Percentiles rank a stretch among this genome's conserved stretches.
phyloP scores from a whole-genome alignment of 2,113 vertebrate species.

The Triplophysa dalaica region DNA sequence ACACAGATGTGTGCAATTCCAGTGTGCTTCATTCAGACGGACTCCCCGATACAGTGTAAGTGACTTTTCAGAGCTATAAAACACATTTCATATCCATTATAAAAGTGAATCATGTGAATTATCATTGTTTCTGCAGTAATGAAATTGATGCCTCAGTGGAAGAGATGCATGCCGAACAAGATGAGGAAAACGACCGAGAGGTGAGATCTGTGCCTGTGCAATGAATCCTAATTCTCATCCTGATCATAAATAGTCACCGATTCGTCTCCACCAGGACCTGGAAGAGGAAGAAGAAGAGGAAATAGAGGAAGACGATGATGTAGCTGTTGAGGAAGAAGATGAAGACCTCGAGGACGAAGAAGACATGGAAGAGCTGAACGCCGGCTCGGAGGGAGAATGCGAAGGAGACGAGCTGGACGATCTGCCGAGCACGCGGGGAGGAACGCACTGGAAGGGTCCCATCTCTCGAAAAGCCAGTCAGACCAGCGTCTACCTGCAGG shows the following conservation, averaged over 20 bases:
- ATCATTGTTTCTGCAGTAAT: constrained; percentile 54
- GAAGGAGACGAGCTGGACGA: constrained; percentile 91
- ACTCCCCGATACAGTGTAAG: constrained; percentile 83
- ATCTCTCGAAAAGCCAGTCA: constrained; percentile 94
- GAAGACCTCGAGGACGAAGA: constrained; percentile 63
- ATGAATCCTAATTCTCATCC: background rate
- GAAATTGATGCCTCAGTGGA: constrained; percentile 66
- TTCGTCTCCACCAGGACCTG: constrained; percentile 2
- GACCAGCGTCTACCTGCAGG: constrained; percentile 96
- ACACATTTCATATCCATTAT: background rate
- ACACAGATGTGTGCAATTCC: constrained; percentile 82
- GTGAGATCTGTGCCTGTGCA: constrained; percentile 50
- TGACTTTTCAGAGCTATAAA: background rate
- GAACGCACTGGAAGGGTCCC: constrained; percentile 82
- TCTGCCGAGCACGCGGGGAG: constrained; percentile 78
- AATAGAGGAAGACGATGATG: constrained; percentile 50
- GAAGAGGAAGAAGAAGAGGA: constrained; percentile 62
- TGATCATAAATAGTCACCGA: background rate
- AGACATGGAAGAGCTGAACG: constrained; percentile 64
- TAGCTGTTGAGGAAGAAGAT: constrained; percentile 58
- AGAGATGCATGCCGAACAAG: constrained; percentile 64
- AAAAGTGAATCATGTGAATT: background rate
- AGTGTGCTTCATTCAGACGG: constrained; percentile 73
- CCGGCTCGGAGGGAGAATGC: constrained; percentile 83
- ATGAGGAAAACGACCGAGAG: constrained; percentile 72